phyloP scores from a whole-genome alignment of 1,140 invertebrate genomes.

The Thalassaphorura encarpata region DNA sequence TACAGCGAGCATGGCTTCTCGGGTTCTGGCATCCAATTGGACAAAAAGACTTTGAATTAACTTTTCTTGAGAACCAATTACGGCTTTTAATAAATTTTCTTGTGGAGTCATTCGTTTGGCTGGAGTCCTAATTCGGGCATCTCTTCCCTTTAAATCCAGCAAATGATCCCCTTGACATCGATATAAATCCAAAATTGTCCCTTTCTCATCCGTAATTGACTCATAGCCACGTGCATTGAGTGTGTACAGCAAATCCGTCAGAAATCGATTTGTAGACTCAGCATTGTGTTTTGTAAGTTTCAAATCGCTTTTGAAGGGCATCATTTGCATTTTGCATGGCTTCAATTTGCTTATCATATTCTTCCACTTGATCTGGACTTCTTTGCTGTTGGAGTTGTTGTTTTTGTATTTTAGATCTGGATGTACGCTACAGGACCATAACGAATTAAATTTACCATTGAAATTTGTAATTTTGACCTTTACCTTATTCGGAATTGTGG shows the following conservation, averaged over 20 bases:
- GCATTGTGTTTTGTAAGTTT: no score
- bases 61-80: constrained; percentile 21
- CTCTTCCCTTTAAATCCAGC: constrained; percentile 24
- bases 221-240: constrained; percentile 25
- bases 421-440: no score
- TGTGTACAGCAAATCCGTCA: constrained; percentile 22
- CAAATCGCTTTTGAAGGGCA: background rate
- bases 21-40: constrained; percentile 6
- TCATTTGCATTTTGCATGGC: background rate
- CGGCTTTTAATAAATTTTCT: constrained; percentile 19
- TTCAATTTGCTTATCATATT: no score
- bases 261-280: no score
- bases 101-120: constrained; percentile 2
- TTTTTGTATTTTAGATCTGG: no score
- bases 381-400: no score
- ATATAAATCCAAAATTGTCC: constrained; percentile 16
- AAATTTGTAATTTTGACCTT: no score
- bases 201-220: constrained; percentile 18
- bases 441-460: no score
- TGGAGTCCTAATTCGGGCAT: background rate
- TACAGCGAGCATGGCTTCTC: background rate
- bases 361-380: no score
- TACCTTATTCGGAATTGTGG: no score
- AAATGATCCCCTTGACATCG: constrained; percentile 18
- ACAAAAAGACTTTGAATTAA: constrained; percentile 15